Evolutionary conservation across 1,140 invertebrate genomes (phyloP).

Genomic region (Cyrtorhinus lividipennis): DNA sequence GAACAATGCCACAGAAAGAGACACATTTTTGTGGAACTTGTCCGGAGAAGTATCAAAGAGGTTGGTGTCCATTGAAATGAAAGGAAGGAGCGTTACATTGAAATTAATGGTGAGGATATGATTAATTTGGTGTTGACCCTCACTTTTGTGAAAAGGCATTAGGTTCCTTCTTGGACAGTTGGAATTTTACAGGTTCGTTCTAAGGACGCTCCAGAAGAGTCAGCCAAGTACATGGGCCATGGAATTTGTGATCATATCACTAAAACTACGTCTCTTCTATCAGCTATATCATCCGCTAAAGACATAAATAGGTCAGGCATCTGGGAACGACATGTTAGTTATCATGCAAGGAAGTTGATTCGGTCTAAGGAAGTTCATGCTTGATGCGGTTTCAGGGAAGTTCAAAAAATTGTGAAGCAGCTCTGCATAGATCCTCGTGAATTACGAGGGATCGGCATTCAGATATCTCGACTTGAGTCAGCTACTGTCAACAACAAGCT

Average conservation of each 20-base stretch:
- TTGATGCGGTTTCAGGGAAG: slow-evolving; percentile 41
- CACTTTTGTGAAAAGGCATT: too few relatives aligned
- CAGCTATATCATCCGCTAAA: slow-evolving; percentile 47
- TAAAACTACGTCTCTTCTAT: slow-evolving; percentile 56
- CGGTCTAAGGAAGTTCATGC: too few relatives aligned
- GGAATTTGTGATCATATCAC: slow-evolving; percentile 77
- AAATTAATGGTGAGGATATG: slow-evolving; percentile 81
- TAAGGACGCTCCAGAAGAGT: slow-evolving; percentile 74
- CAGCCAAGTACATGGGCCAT: slow-evolving; percentile 89
- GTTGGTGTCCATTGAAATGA: slow-evolving; percentile 53
- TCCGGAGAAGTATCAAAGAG: slow-evolving; percentile 62
- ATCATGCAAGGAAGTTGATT: too few relatives aligned
- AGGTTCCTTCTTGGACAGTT: too few relatives aligned
- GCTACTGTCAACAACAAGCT: too few relatives aligned
- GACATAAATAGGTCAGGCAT: slow-evolving; percentile 45
- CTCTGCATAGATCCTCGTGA: slow-evolving; percentile 48
- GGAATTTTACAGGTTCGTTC: slow-evolving; percentile 39
- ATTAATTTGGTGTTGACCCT: too few relatives aligned
- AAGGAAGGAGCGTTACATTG: slow-evolving; percentile 66
- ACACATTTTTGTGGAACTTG: slow-evolving; percentile 66
- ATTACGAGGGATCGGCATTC: slow-evolving; percentile 64
- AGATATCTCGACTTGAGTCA: slow-evolving; percentile 45
- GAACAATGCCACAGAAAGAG: slow-evolving; percentile 55
- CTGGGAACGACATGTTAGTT: slow-evolving; percentile 4
- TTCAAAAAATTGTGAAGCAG: slow-evolving; percentile 45